Conservation (phyloP, 2,888 invertebrate genomes). For the Hedya salicella region DNA sequence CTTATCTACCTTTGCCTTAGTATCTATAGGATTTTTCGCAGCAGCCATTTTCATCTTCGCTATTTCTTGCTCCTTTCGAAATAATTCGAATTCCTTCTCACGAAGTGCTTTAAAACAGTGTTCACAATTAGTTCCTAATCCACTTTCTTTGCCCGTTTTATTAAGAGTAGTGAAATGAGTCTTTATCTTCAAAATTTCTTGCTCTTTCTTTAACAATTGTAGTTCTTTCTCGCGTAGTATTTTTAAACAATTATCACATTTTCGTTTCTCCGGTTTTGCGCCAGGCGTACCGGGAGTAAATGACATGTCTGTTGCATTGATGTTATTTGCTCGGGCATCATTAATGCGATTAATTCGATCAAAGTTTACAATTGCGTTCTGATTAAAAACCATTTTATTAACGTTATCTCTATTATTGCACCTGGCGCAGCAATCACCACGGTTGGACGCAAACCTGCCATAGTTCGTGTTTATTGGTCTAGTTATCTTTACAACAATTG, state of each 20-base stretch:
- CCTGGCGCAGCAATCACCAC: conserved; percentile 13
- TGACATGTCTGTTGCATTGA: neutral
- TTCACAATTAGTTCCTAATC: conserved; percentile 25
- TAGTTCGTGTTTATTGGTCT: conserved; percentile 12
- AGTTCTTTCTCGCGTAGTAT: conserved; percentile 28
- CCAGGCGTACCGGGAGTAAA: conserved; percentile 4
- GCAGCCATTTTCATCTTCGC: conserved; percentile 9
- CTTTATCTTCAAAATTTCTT: conserved; percentile 31
- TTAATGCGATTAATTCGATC: conserved; percentile 23
- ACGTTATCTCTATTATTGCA: neutral
- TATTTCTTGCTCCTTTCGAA: conserved; percentile 30
- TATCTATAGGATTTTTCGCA: conserved; percentile 7
- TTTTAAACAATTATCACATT: conserved; percentile 24
- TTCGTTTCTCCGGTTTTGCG: conserved; percentile 9
- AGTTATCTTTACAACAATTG: conserved; percentile 19
- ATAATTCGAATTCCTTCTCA: conserved; percentile 23
- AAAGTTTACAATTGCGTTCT: conserved; percentile 21
- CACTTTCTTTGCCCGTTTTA: conserved; percentile 1
- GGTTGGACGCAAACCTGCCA: neutral
- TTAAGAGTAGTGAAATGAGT: conserved; percentile 20
- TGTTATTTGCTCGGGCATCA: neutral
- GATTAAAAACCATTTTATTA: conserved; percentile 4
- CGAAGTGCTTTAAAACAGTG: conserved; percentile 28
- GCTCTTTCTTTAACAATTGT: conserved; percentile 27
- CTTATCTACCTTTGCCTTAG: conserved; percentile 19